Conservation (phyloP, 1,140 invertebrate species). For the Idris sp. region DNA sequence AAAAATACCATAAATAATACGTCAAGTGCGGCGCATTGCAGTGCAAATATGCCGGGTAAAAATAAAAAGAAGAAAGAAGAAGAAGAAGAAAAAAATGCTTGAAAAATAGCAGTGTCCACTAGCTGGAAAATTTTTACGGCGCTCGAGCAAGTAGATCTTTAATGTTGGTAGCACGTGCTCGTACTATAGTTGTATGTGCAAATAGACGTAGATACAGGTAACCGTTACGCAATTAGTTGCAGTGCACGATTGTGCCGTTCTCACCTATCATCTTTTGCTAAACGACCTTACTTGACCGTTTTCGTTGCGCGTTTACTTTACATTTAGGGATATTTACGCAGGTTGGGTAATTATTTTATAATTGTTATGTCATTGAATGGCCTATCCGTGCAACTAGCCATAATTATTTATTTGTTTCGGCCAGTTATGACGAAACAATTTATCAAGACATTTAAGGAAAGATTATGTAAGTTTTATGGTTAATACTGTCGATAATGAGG, state of each 20-base stretch:
- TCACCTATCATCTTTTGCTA: conserved; percentile 30
- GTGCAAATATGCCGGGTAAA: conserved; percentile 26
- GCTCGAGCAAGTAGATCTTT: conserved; percentile 41
- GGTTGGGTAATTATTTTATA: conserved; percentile 13
- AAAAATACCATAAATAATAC: conserved; percentile 49
- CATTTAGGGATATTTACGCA: not conserved
- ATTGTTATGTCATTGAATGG: conserved; percentile 14
- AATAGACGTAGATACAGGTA: conserved; percentile 43
- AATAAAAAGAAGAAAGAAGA: conserved; percentile 39
- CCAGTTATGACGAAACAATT: too few species aligned
- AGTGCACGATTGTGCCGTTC: conserved; percentile 26
- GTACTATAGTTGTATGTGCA: conserved; percentile 18
- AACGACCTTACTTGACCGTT: conserved; percentile 37
- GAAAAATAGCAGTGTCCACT: conserved; percentile 49
- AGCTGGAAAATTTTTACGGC: conserved; percentile 54
- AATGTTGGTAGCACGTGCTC: conserved; percentile 43
- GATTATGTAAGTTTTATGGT: too few species aligned
- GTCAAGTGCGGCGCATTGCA: conserved; percentile 34
- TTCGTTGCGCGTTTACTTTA: conserved; percentile 1
- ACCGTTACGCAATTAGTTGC: conserved; percentile 59
- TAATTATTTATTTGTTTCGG: too few species aligned
- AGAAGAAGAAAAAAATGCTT: conserved; percentile 35
- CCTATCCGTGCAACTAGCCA: not conserved
- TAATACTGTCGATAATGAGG: too few species aligned
- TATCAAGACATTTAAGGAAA: too few species aligned